Evolutionary conservation across 2,888 invertebrate species (phyloP), one percentile per base, ranked within the genome.

Genomic region (Drosophila rubida): DNA sequence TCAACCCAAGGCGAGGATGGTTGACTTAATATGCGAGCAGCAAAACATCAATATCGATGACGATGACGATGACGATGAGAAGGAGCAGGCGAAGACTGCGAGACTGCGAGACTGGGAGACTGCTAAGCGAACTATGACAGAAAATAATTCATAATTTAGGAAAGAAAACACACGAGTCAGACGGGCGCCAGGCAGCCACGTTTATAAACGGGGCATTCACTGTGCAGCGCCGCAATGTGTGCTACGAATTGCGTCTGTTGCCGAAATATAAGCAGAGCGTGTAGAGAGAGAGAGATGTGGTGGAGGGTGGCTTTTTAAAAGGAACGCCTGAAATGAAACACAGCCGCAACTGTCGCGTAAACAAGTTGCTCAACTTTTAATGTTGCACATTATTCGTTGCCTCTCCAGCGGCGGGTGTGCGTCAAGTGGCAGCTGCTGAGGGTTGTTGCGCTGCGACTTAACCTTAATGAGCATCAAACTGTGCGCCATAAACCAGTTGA

Each of bases 381-480:
- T 78, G 78, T 69, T 80, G 78, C 80, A 76, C 76, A 75, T 76
- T 78, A 67, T 75, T 71, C 49, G 44, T 44, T 39, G 39, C n/a
- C 22, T 23, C 51, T 41, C 45, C 25, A 32, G 44, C 8, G 25
- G n/a, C n/a, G n/a, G n/a, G n/a, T n/a, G n/a, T n/a, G n/a, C n/a
- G n/a, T n/a, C n/a, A n/a, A n/a, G n/a, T 32, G 42, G 48, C 50
- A 35, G 13, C 42, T 45, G 42, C 14, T 35, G 53, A 76, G 76
- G 64, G 72, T 64, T 71, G 80, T 46, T 59, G 54, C 37, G 41
- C 54, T 60, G 37, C 62, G 81, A 75, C 78, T 79, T 81, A 80
- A 73, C 80, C 77, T 70, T 82, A 80, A 80, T 82, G 80, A 76
- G 79, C 80, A 76, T 74, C 80, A 80, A 79, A 76, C 80, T 81